Evolutionary conservation across 2,113 vertebrate genomes (phyloP).

Genomic region (Columba janthina): DNA sequence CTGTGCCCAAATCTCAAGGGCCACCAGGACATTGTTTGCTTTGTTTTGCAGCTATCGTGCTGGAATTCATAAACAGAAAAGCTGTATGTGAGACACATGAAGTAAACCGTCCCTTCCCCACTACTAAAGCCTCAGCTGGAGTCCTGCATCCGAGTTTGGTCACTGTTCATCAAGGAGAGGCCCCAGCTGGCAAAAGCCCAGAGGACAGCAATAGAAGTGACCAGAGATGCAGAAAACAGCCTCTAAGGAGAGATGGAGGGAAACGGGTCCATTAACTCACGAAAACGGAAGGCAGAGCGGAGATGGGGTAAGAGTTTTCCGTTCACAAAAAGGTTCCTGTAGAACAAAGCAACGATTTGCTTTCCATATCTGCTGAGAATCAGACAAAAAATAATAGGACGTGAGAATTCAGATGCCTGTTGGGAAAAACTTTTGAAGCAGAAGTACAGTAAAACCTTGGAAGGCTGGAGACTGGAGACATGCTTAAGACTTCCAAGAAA

Average conservation of each 20-base stretch:
- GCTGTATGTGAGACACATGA: not conserved
- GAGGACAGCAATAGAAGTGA: not conserved
- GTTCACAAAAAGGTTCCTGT: not conserved
- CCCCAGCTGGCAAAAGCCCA: not conserved
- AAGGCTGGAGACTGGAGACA: not conserved
- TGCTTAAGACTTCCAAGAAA: not conserved
- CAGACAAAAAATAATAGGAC: not conserved
- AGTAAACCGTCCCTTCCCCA: not conserved
- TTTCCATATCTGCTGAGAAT: not conserved
- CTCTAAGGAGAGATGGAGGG: not conserved
- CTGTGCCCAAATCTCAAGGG: not conserved
- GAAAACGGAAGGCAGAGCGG: fast-evolving
- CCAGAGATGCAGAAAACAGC: not conserved
- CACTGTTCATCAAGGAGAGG: not conserved
- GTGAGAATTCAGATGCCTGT: not conserved
- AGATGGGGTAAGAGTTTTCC: not conserved
- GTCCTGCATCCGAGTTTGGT: not conserved
- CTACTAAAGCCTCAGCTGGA: not conserved
- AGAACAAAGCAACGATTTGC: not conserved
- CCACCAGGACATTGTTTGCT: not conserved
- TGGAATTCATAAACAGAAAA: conserved; percentile 49
- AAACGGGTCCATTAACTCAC: not conserved
- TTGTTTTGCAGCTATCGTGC: not conserved
- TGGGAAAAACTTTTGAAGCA: not conserved
- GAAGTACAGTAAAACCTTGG: not conserved